Percentiles rank a stretch among this genome's conserved stretches.
phyloP scores from a whole-genome alignment of 1,140 invertebrate genomes.

The Trichogramma pretiosum region DNA sequence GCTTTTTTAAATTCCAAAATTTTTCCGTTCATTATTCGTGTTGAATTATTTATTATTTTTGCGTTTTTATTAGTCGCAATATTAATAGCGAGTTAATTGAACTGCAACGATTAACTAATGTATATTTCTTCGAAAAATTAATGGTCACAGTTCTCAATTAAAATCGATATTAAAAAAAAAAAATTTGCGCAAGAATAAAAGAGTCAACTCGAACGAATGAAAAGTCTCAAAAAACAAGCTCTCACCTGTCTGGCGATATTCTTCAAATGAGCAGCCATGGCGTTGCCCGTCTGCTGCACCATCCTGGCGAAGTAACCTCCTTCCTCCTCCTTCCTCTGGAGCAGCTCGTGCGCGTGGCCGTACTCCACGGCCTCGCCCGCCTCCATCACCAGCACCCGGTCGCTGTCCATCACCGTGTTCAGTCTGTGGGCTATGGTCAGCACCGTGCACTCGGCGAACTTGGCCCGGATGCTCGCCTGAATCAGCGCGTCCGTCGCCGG shows the following conservation, averaged over 20 bases:
- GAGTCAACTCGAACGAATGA: too few relatives aligned
- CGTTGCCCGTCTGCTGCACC: slow-evolving; percentile 44
- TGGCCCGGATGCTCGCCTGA: slow-evolving; percentile 53
- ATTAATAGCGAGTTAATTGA: too few relatives aligned
- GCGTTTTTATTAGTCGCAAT: too few relatives aligned
- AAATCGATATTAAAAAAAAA: too few relatives aligned
- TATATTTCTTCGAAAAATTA: too few relatives aligned
- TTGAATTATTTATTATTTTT: too few relatives aligned
- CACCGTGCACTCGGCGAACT: slow-evolving; percentile 55
- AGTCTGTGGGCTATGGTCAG: slow-evolving; percentile 54
- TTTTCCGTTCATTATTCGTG: too few relatives aligned
- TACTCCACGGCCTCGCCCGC: slow-evolving; percentile 46
- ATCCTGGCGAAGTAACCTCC: slow-evolving; percentile 39
- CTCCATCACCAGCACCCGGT: slow-evolving; percentile 44
- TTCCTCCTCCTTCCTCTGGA: slow-evolving; percentile 32
- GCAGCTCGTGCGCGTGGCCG: slow-evolving; percentile 49
- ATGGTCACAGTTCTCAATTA: too few relatives aligned
- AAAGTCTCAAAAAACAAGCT: too few relatives aligned
- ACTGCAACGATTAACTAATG: too few relatives aligned
- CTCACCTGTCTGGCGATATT: slow-evolving; percentile 39
- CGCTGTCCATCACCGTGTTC: slow-evolving; percentile 49
- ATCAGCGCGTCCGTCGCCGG: slow-evolving; percentile 55
- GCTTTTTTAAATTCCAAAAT: too few relatives aligned
- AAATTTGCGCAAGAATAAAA: too few relatives aligned
- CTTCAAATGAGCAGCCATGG: slow-evolving; percentile 34